A percentile compares a stretch with the other conserved stretches of the same genome.
These are phyloP conservation scores for Ochropacha duplaris DNA, from an alignment of 2,888 invertebrate species.

Conservation along the genomic window DNA sequence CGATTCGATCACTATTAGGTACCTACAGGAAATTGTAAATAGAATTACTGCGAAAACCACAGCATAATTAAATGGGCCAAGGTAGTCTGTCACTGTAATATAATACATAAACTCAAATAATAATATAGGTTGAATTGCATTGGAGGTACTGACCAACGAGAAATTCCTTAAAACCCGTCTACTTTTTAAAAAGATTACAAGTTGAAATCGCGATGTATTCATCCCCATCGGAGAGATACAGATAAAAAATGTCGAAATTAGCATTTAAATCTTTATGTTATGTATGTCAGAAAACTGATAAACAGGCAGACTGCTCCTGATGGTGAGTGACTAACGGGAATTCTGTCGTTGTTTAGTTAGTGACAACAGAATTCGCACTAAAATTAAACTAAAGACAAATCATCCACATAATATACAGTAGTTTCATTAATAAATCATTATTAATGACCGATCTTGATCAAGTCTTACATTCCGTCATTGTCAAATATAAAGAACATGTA, in stretches of 20 bases:
- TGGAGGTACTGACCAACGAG: neutral
- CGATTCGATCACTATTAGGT: neutral
- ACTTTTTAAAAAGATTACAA: no score
- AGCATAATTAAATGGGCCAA: neutral
- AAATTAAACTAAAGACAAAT: neutral
- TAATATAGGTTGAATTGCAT: neutral
- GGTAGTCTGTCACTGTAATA: neutral
- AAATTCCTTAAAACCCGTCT: neutral
- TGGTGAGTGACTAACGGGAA: no score
- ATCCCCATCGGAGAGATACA: no score
- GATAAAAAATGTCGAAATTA: no score
- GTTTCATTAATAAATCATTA: neutral
- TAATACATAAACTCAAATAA: neutral
- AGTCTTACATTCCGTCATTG: neutral
- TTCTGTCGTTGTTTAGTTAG: no score
- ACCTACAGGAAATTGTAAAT: neutral
- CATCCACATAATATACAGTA: neutral
- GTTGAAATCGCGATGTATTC: no score
- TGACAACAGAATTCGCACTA: neutral
- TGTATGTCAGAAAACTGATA: no score
- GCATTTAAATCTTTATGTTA: no score
- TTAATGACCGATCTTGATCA: neutral
- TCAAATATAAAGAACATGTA: neutral
- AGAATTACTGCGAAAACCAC: neutral
- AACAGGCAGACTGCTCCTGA: no score